These are phyloP conservation scores for Cardiocondyla obscurior DNA, from an alignment of 1,140 invertebrate species.

Conservation along the genomic window DNA sequence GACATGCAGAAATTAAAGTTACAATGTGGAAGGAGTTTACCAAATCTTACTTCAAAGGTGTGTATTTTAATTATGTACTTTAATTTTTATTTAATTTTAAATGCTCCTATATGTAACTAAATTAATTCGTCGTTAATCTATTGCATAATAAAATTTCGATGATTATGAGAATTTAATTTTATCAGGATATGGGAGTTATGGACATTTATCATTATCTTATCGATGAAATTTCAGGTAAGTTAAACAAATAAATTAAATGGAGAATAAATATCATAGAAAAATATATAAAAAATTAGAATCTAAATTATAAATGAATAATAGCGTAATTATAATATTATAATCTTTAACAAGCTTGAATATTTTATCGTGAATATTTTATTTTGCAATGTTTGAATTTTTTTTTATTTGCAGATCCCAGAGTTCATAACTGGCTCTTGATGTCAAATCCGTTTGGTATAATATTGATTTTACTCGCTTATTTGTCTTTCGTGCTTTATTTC, in stretches of 20 bases:
- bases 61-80: not conserved
- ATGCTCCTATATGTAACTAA: not conserved
- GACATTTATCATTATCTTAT: slow-evolving; percentile 76
- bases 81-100: not conserved
- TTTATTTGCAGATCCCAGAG: slow-evolving; percentile 88
- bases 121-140: not conserved
- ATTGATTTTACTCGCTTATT: slow-evolving; percentile 84
- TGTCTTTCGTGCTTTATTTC: slow-evolving; percentile 85
- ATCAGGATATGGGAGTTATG: slow-evolving; percentile 72
- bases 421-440: slow-evolving; percentile 91
- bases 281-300: not conserved
- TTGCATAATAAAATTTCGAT: not conserved
- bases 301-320: not conserved
- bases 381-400: not conserved
- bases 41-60: slow-evolving; percentile 59
- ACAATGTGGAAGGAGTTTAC: slow-evolving; percentile 50
- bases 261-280: not conserved
- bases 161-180: too few relatives aligned
- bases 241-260: not conserved
- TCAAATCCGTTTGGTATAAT: slow-evolving; percentile 85
- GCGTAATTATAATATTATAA: not conserved
- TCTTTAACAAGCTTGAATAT: not conserved
- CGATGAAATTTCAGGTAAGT: slow-evolving; percentile 77
- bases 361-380: not conserved
- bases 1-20: slow-evolving; percentile 61